phyloP scores from a whole-genome alignment of 2,113 vertebrate species.

The Tonatia bakeri region DNA sequence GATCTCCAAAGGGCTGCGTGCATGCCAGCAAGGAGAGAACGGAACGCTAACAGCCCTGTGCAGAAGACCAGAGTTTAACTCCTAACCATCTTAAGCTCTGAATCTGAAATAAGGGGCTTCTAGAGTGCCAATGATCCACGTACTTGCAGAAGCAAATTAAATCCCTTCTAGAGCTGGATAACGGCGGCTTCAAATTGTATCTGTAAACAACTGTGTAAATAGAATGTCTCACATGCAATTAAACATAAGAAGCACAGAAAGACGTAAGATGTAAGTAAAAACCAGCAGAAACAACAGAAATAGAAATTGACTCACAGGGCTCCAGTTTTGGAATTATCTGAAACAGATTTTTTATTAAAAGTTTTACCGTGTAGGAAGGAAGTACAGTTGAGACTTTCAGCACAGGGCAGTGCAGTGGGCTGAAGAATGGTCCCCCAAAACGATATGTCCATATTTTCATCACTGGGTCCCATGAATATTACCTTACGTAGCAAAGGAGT shows the following conservation, averaged over 20 bases:
- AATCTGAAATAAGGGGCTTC: neutral
- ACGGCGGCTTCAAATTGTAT: neutral
- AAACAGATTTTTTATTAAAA: neutral
- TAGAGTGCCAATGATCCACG: neutral
- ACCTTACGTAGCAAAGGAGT: neutral
- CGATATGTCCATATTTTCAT: neutral
- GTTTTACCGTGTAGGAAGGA: neutral
- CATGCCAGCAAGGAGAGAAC: neutral
- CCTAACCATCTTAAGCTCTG: neutral
- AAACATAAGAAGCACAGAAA: neutral
- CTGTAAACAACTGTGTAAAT: neutral
- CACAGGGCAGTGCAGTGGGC: neutral
- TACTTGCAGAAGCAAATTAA: neutral
- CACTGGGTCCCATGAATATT: neutral
- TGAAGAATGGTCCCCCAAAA: neutral
- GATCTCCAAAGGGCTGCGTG: neutral
- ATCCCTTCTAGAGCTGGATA: neutral
- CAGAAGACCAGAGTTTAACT: neutral
- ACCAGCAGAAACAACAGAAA: neutral
- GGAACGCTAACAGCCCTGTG: neutral
- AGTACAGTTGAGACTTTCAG: neutral
- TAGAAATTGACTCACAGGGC: neutral
- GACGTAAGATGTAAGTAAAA: neutral
- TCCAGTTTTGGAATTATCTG: neutral
- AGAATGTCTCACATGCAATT: neutral